These are phyloP conservation scores for Eurosta solidaginis DNA, from an alignment of 1,140 invertebrate species.

Conservation along the genomic window DNA sequence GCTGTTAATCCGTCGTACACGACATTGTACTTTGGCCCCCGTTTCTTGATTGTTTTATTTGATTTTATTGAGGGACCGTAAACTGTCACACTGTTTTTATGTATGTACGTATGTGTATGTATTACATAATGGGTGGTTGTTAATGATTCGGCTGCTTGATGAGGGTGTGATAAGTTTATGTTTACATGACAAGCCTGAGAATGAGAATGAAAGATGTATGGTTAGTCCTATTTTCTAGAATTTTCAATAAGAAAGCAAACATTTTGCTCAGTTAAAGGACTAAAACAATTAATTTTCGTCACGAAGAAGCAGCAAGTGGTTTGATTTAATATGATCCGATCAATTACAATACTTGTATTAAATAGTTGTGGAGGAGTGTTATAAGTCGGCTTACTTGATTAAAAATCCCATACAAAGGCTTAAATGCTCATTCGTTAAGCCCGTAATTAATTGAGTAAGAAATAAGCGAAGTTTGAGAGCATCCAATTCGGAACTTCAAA, in stretches of 20 bases:
- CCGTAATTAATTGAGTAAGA: too few species aligned
- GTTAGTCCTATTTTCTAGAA: neutral
- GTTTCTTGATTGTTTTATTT: neutral
- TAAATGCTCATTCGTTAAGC: too few species aligned
- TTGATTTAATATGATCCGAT: neutral
- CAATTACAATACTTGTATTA: too few species aligned
- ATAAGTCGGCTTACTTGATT: too few species aligned
- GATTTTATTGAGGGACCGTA: neutral
- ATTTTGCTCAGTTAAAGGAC: neutral
- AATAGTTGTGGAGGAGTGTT: too few species aligned
- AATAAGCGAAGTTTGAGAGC: too few species aligned
- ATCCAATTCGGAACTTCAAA: too few species aligned
- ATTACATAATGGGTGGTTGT: neutral
- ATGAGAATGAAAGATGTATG: neutral
- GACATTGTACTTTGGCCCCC: neutral
- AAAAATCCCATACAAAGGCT: too few species aligned
- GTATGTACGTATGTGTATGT: neutral
- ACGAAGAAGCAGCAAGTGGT: neutral
- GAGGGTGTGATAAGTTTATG: conserved; percentile 3
- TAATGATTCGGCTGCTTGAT: neutral
- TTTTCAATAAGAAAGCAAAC: neutral
- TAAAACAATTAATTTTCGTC: neutral
- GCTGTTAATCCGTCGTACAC: neutral
- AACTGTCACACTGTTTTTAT: neutral
- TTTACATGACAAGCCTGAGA: neutral